Base-by-base conservation (phyloP, 2,113 vertebrate genomes). In the Corapipo altera region DNA sequence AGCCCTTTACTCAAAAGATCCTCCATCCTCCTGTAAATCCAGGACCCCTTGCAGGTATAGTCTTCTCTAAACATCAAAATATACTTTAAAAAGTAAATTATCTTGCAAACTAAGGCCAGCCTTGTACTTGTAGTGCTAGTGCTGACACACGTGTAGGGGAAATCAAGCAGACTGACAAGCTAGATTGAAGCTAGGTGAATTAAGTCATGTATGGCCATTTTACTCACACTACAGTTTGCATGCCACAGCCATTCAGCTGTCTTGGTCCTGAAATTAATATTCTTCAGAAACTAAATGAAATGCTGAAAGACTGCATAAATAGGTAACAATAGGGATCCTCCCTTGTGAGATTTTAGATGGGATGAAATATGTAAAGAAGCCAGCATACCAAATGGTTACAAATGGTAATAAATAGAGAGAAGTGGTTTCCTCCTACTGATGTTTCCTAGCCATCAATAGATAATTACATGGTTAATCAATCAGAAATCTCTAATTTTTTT, bases 281-380 rank as follows among this genome's bases (percentile, higher is more conserved):
- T 78, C 87, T 91, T 89, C 59, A 81, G 88, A 84, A 92, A 77
- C 46, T 71, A 64, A 80, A 84, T 59, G 11, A 86, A 91, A 92
- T 64, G 30, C 86, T 93, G 69, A 82, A 93, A 79, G 39, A 55
- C 44, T 85, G 85, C 65, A 69, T 73, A 89, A 94, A 82, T 51
- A 89, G 62, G 75, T 85, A 85, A 75, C 70, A 85, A 64, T 58
- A 70, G 55, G 14, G 26, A 87, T 81, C 13, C 32, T 80, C 37
- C 33, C 70, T 51, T 51, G 22, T 12, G 78, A 65, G 54, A 76
- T 57, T 88, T 90, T 58, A 76, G 33, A 76, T 37, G 59, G 80
- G 54, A 88, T 74, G 13, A 80, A 90, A 57, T 51, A 88, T 2
- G 32, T 88, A 51, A 92, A 79, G 79, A 84, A 92, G 72, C 39